Base-by-base conservation (phyloP, 2,888 invertebrate genomes). In the Diadromus collaris region DNA sequence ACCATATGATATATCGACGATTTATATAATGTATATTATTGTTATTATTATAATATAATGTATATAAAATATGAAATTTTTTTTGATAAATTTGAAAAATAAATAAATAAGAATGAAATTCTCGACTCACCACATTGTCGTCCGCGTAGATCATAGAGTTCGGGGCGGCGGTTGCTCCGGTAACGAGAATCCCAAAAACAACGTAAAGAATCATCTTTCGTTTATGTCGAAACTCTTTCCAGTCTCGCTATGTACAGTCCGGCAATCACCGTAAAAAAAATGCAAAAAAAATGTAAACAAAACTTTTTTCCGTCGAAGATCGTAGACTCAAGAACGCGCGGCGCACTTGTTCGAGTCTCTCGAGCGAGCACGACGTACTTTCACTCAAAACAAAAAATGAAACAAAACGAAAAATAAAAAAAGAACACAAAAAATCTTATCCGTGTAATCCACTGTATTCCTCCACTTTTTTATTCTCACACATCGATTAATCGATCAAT, bases 81-180 rank as follows among this genome's bases (percentile, higher is more conserved):
- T n/a, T n/a, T n/a, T n/a, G n/a, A n/a, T n/a, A n/a, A n/a, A n/a
- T n/a, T n/a, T n/a, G n/a, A 2, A 38, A 38, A 13, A 38, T 0
- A 13, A 48, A 65, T 58, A 46, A 51, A 34, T 19, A 78, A n/a
- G n/a, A 24, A 56, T 7, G 34, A 58, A 9, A 41, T 54, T 54
- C 6, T 27, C 19, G 32, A 89, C 89, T 89, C 86, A 89, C 89
- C 86, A 87, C 88, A 81, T 83, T 84, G 80, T 88, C 89, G 73
- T 89, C 89, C 67, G 86, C 89, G 79, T 89, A 89, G 63, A 87
- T 84, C 56, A 84, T 82, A 9, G 83, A 78, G 48, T 83, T 79
- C 29, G 86, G 82, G 29, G 85, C 82, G 61, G 77, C 79, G 56
- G 48, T 32, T 9, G 60, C 67, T 76, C 67, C 64, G 76, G 32